phyloP scores from a whole-genome alignment of 1,140 invertebrate genomes.

The Bombus pyrosoma region DNA sequence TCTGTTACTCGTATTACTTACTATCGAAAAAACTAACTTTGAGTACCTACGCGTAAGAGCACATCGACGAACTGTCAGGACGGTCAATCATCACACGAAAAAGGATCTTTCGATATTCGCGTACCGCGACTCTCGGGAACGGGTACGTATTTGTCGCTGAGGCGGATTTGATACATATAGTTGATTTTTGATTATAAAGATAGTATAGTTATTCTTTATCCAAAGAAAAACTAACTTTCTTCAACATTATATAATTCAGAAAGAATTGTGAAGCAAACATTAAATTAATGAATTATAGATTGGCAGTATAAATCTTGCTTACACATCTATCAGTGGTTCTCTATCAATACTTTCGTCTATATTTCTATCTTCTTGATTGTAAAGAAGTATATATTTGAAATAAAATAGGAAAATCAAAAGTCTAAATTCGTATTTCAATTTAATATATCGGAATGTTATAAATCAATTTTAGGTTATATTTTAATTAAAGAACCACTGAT shows the following conservation, averaged over 20 bases:
- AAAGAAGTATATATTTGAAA: neutral
- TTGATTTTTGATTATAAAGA: neutral
- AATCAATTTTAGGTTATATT: neutral
- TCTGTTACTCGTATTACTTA: conserved; percentile 47
- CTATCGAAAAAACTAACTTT: conserved; percentile 62
- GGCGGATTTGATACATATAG: neutral
- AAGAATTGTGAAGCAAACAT: neutral
- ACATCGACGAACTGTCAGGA: conserved; percentile 69
- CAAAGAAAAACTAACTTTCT: neutral
- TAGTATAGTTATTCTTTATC: neutral
- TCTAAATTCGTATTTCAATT: neutral
- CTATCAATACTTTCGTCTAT: neutral
- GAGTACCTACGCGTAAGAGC: conserved; percentile 68
- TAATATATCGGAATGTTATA: neutral
- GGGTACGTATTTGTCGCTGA: conserved; percentile 37
- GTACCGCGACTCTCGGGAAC: conserved; percentile 61
- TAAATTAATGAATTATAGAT: neutral
- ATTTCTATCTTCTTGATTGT: neutral
- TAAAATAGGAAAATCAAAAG: neutral
- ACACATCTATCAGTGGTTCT: neutral
- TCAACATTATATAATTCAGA: no score
- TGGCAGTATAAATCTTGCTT: no score
- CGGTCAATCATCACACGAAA: conserved; percentile 68
- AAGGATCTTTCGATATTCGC: conserved; percentile 51
- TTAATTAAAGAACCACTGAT: no score